Evolutionary conservation across 2,113 vertebrate species (phyloP), one percentile per base, ranked within the genome.

Genomic region (Numida meleagris): DNA sequence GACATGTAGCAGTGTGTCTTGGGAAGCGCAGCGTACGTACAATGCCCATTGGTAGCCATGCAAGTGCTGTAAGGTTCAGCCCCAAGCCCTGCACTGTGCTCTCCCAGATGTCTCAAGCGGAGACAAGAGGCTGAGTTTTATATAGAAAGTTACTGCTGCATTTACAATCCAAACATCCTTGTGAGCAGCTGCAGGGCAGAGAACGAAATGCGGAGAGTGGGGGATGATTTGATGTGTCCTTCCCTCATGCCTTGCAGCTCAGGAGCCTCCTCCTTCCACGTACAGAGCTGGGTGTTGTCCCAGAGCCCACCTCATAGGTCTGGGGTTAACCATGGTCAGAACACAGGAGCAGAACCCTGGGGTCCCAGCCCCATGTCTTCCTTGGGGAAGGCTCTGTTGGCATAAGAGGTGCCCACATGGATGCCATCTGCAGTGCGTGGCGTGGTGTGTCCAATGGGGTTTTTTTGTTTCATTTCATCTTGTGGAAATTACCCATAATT

Each of bases 111-210:
- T 93, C 91, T 93, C 34, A 10, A 2, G 85, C 14, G 0, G 71
- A 85, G 83, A 90, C 31, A 93, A 91, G 82, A 94, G 76, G 89
- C 85, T 95, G 94, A 94, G 76, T 97, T 96, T 97, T 96, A 96
- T 95, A 85, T 89, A 94, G 89, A 93, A 97, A 96, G 94, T 96
- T 97, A 95, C 93, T 95, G 95, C 96, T 83, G 91, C 94, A 94
- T 96, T 97, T 97, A 96, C 95, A 95, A 86, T 94, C 89, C 94
- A 95, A 90, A 95, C 85, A 88, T 94, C 68, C 96, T 94, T 7
- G 14, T 97, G 93, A 86, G 85, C 89, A 93, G 94, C 95, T 31
- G 31, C 95, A 93, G 92, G 92, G 86, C 48, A 70, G 89, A 94
- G 88, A 50, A 95, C 88, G 90, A 93, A 95, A 91, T 74, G 93